Base-by-base conservation (phyloP, 2,113 vertebrate genomes). In the Sula dactylatra region DNA sequence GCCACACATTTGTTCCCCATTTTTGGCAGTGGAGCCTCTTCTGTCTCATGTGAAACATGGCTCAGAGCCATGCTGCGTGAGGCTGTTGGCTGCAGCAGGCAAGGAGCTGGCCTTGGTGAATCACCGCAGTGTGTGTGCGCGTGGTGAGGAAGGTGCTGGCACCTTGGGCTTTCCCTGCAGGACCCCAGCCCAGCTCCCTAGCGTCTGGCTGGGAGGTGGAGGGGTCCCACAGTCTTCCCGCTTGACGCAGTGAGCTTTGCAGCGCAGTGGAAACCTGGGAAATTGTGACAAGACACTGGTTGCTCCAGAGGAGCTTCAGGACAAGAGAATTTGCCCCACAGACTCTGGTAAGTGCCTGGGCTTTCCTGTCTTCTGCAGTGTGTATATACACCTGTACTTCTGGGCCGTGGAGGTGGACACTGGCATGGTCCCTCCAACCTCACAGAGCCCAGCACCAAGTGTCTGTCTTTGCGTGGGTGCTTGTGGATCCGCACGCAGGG, bases 1-100 rank as follows among this genome's bases (percentile, higher is more conserved):
- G 49, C 70, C 10, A 16, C 73, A 71, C 92, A 93, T 95, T 97
- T 94, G 69, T 82, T 96, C 79, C 52, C 70, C 0, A 22, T 13
- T 95, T 96, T 95, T 97, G 94, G 94, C 96, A 91, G 82, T 16
- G 38, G 59, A 86, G 18, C 40, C 50, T 77, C 56, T 90, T 94
- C 87, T 7, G 8, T 64, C 45, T 47, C 8, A 3, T 4, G 3
- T 92, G 62, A 95, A 94, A 44, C 73, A 16, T 7, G 1, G 40
- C 87, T 82, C 45, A 29, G 89, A 94, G 89, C 93, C n/a, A 10
- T 7, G 25, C 10, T 70, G 80, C 11, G 29, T 66, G 93, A 79
- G 87, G 52, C 73, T 3, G 0, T 49, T 49, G 52, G 50, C 82
- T 93, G 72, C 70, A 74, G 77, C 65, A 80, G 50, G 31, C 4